Evolutionary conservation across 2,888 invertebrate species (phyloP), one percentile per base, ranked within the genome.

Genomic region (Cheilosia soror): DNA sequence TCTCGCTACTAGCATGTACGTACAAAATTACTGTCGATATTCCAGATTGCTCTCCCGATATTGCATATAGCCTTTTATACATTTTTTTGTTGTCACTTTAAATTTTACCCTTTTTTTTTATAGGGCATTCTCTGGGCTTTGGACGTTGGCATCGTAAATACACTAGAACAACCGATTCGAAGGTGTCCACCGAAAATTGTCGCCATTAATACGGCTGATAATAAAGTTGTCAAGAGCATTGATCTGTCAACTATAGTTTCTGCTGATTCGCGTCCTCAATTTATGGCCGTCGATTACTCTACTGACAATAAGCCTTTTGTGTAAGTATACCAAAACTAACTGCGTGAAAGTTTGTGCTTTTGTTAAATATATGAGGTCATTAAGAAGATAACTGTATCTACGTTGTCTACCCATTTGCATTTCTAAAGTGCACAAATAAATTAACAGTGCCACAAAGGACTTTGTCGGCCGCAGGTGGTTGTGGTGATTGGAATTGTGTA

Each of bases 161-260:
- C 94, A 4, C 89, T 95, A 89, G 94, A 94, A 76, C 93, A 93
- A 82, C 94, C 95, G 0, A 92, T 94, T 2, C 93, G 94, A 31
- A 92, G 93, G 53, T 94, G 94, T 88, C 91, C 93, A 20, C 95
- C 95, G 15, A 94, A 95, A 89, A 93, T 95, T 15, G 92, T 95
- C 13, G 94, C 94, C 29, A 92, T 95, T 73, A 93, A 94, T 88
- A 91, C 94, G 20, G 92, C 92, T 87, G 94, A 93, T 62, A 93
- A 93, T 66, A 93, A 94, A 91, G 93, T 94, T 60, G 92, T 95
- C 13, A 94, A 94, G 88, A 92, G 92, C 62, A 92, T 95, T 58
- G 94, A 94, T 87, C 90, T 95, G 66, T 91, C 93, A 58, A 91
- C 92, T 42, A 91, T 94, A 51, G 92, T 94, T 5, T 93, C 93